Evolutionary conservation across 2,113 vertebrate species (phyloP), one percentile per base, ranked within the genome.

Genomic region (Phodopus roborovskii): DNA sequence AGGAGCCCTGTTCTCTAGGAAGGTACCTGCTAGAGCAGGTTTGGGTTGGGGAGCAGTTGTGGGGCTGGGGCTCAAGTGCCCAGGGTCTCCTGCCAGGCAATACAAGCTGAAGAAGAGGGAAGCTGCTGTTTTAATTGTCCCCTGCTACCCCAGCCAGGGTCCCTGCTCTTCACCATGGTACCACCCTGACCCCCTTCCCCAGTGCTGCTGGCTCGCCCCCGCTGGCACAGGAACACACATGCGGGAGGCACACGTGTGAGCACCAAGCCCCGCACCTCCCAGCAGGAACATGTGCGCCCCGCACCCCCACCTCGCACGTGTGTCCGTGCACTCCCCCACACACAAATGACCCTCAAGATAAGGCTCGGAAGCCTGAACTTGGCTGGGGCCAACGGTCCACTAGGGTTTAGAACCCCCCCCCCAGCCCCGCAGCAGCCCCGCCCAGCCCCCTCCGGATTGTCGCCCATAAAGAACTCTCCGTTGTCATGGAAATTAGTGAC

Each of bases 401-500:
- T 45, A 17, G 45, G 87, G 88, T 16, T 84, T 62, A 64, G 19
- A 83, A 78, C 92, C 92, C 66, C 70, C 96, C 97, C 97, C 94
- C 94, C 88, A 83, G 89, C 82, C 90, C 86, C 96, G 97, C 95
- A 36, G 96, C 97, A 96, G 89, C 56, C 92, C 94, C 90, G 91
- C 97, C 96, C 95, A 96, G 90, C 96, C 97, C 96, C 97, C 97
- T 97, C 95, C 78, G 89, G 97, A 95, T 92, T 95, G 84, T 97
- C 93, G 77, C 93, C 98, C 95, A 97, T 92, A 96, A 97, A 97
- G 96, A 97, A 98, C 95, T 97, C 95, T 93, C 96, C 68, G 97
- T 98, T 98, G 98, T 98, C 98, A 98, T 97, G 97, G 98, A 96
- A 98, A 98, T 98, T 94, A 98, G 98, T 95, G 97, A 96, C 95